These are phyloP conservation scores for Takifugu flavidus DNA, from an alignment of 2,113 vertebrate genomes.

Conservation along the genomic window DNA sequence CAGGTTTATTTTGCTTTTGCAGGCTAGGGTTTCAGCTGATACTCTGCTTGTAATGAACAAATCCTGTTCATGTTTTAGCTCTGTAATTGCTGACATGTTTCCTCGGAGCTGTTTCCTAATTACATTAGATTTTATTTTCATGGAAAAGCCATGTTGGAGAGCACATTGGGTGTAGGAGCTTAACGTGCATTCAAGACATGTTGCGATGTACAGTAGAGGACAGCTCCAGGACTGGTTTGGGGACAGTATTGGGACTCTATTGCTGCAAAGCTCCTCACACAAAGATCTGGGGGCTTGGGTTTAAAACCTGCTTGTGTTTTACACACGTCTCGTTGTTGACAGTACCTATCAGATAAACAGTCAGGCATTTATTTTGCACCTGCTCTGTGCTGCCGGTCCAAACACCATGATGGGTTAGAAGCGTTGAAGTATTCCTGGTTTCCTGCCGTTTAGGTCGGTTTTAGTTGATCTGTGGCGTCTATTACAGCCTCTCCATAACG, in stretches of 20 bases:
- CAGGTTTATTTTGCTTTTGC: background rate
- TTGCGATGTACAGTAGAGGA: too few species aligned
- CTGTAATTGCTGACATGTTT: background rate
- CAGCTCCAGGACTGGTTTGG: too few species aligned
- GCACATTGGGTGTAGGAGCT: too few species aligned
- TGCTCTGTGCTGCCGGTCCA: background rate
- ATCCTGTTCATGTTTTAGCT: background rate
- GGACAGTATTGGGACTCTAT: too few species aligned
- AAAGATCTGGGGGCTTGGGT: too few species aligned
- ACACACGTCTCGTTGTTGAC: too few species aligned
- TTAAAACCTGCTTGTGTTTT: too few species aligned
- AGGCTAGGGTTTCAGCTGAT: background rate
- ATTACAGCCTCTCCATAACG: slow-evolving; percentile 23
- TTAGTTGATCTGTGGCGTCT: slow-evolving; percentile 22
- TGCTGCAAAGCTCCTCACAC: too few species aligned
- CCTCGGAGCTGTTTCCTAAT: background rate
- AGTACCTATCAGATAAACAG: too few species aligned
- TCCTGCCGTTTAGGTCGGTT: slow-evolving; percentile 12
- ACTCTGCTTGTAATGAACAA: background rate
- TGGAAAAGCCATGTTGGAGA: background rate
- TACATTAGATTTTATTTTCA: background rate
- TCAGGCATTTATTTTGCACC: too few species aligned
- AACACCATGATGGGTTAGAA: background rate
- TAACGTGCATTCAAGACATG: too few species aligned
- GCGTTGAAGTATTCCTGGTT: background rate